Conservation (phyloP, 2,797 vertebrate species). For the Clarias pachynema region DNA sequence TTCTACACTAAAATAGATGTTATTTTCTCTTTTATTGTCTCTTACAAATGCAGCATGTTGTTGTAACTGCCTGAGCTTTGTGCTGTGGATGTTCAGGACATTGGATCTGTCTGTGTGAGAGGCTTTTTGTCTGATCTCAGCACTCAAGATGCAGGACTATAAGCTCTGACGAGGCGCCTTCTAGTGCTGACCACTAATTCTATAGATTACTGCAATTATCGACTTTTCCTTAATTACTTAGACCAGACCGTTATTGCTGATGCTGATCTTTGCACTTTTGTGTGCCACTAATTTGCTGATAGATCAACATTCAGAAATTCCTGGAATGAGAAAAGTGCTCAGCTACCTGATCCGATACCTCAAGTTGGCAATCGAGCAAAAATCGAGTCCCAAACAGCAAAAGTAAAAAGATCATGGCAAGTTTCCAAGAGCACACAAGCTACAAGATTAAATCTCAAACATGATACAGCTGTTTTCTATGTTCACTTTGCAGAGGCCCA, state of each 20-base stretch:
- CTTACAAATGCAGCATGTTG: conserved; percentile 6
- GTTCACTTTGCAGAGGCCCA: conserved; percentile 35
- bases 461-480: conserved; percentile 15
- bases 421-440: conserved; percentile 7
- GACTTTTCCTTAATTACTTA: conserved; percentile 34
- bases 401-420: conserved; percentile 15
- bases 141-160: conserved; percentile 14
- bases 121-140: conserved; percentile 22
- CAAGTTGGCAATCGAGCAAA: neutral
- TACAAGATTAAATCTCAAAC: conserved; percentile 24
- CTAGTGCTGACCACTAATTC: conserved; percentile 30
- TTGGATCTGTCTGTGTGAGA: neutral
- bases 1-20: neutral
- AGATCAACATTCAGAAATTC: conserved; percentile 1
- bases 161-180: conserved; percentile 14
- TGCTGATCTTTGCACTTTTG: conserved; percentile 43
- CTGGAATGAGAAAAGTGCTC: conserved; percentile 12
- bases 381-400: neutral
- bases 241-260: conserved; percentile 12
- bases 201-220: conserved; percentile 33
- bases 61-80: neutral
- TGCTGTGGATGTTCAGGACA: conserved; percentile 5
- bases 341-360: neutral
- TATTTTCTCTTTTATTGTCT: neutral
- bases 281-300: conserved; percentile 16